These are phyloP conservation scores for Lophotis ruficrista DNA, from an alignment of 2,113 vertebrate genomes.

Conservation along the genomic window DNA sequence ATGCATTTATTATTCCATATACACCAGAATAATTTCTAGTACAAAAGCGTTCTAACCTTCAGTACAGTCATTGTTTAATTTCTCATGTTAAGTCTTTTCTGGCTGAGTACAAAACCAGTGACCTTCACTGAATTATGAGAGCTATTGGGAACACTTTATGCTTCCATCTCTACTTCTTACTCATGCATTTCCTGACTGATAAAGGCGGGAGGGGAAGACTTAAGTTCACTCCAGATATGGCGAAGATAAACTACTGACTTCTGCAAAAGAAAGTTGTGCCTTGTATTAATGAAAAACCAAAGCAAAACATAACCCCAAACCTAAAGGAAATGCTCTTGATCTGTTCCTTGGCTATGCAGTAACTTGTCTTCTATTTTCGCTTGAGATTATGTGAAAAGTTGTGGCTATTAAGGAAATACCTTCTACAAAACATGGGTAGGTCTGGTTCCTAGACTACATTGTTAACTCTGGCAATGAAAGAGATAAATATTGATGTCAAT, in stretches of 20 bases:
- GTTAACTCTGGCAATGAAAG: neutral
- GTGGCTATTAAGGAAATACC: neutral
- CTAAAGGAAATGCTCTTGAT: neutral
- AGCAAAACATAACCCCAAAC: neutral
- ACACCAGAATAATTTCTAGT: neutral
- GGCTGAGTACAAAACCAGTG: constrained; percentile 15
- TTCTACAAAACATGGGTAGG: neutral
- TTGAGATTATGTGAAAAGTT: neutral
- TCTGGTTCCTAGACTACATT: neutral
- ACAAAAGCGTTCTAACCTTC: constrained; percentile 2
- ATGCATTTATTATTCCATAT: neutral
- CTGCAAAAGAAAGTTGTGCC: neutral
- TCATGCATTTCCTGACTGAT: neutral
- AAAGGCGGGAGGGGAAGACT: neutral
- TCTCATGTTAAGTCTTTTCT: constrained; percentile 14
- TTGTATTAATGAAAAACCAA: neutral
- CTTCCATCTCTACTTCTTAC: neutral
- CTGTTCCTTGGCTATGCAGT: neutral
- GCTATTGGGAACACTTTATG: neutral
- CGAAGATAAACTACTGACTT: neutral
- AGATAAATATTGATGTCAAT: neutral
- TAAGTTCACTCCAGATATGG: neutral
- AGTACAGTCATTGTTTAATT: constrained; percentile 7
- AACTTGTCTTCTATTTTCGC: neutral
- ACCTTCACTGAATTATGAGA: constrained; percentile 40